These are phyloP conservation scores for Dioctria linearis DNA, from an alignment of 2,888 invertebrate genomes.

Conservation along the genomic window DNA sequence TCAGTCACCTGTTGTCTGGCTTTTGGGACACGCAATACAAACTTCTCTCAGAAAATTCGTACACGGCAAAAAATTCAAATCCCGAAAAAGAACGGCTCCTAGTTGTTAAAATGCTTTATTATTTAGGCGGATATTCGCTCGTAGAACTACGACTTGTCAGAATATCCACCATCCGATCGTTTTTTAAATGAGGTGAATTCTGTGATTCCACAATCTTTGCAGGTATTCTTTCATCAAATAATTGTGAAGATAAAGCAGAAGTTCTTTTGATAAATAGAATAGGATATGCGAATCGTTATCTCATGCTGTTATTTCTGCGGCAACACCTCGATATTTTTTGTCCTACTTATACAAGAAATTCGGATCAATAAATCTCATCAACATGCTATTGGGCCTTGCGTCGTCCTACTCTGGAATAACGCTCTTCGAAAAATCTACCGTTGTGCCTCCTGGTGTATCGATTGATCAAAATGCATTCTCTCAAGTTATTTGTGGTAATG, in stretches of 20 bases:
- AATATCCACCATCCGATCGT: background rate
- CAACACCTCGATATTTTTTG: background rate
- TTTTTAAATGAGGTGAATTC: slow-evolving; percentile 6
- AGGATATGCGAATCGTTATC: too few relatives aligned
- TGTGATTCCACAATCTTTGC: background rate
- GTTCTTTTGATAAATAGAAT: background rate
- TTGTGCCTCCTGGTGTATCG: background rate
- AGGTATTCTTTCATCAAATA: background rate
- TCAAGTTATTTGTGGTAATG: too few relatives aligned
- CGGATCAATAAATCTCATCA: background rate
- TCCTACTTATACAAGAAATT: background rate
- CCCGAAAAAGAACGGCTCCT: background rate
- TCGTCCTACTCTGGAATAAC: background rate
- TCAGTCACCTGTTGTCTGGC: background rate
- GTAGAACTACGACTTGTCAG: background rate
- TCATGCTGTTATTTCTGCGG: background rate
- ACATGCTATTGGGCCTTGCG: background rate
- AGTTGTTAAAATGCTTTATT: background rate
- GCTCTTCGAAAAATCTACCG: background rate
- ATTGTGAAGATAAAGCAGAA: background rate
- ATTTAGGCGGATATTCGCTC: background rate
- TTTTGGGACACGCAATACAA: background rate
- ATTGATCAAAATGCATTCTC: too few relatives aligned
- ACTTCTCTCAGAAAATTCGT: background rate
- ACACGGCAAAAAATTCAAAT: background rate